Percentiles rank a stretch among this genome's conserved stretches.
These are phyloP conservation scores for Podotricha telesiphe DNA, from an alignment of 2,888 invertebrate species.

Conservation along the genomic window DNA sequence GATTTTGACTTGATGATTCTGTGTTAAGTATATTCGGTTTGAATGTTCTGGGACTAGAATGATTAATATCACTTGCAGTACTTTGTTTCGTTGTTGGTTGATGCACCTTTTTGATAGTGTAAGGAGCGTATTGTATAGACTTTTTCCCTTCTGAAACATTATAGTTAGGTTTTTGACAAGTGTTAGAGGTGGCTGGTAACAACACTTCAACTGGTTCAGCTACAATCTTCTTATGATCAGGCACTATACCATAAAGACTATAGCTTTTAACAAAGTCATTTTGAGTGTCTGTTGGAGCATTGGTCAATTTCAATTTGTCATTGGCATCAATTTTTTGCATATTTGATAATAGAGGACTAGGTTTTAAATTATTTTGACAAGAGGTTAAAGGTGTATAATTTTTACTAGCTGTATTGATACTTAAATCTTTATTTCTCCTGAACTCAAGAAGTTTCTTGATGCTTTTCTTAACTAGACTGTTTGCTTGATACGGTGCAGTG, in stretches of 20 bases:
- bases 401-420: constrained; percentile 17
- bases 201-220: constrained; percentile 11
- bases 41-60: not conserved
- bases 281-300: constrained; percentile 49
- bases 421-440: constrained; percentile 54
- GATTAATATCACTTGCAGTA: not conserved
- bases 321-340: constrained; percentile 58
- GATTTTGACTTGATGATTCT: constrained; percentile 33
- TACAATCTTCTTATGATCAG: constrained; percentile 2
- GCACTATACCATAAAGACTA: constrained; percentile 14
- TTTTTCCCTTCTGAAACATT: constrained; percentile 12
- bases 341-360: constrained; percentile 39
- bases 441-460: constrained; percentile 64
- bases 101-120: constrained; percentile 6
- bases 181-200: not conserved
- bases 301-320: constrained; percentile 52
- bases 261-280: constrained; percentile 45
- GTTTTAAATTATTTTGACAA: constrained; percentile 11
- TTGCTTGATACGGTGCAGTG: constrained; percentile 2
- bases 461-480: constrained; percentile 53
- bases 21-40: not conserved
- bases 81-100: constrained; percentile 2
- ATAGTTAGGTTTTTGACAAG: constrained; percentile 1
- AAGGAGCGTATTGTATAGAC: not conserved
- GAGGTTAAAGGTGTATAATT: not conserved